Conservation (phyloP, 1,140 invertebrate species). For the Lutraria rhynchaena region DNA sequence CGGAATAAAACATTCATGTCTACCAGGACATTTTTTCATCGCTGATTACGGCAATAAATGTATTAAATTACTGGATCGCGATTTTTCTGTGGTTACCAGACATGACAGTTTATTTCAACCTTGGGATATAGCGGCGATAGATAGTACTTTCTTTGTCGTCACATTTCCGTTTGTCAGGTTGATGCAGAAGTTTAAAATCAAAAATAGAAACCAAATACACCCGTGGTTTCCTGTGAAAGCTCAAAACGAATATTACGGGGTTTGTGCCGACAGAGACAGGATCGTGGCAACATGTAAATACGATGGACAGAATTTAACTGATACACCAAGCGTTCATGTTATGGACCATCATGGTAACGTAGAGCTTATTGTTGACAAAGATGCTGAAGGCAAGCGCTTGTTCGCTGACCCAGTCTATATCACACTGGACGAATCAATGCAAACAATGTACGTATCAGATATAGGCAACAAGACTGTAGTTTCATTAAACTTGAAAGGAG, state of each 20-base stretch:
- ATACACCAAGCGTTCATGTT: conserved; percentile 13
- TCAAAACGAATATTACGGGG: conserved; percentile 42
- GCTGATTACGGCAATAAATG: conserved; percentile 22
- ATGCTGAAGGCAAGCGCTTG: not conserved
- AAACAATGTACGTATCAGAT: conserved; percentile 29
- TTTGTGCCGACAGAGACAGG: conserved; percentile 11
- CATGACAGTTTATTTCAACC: conserved; percentile 8
- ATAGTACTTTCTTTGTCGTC: conserved; percentile 10
- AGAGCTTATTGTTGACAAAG: not conserved
- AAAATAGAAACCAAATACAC: conserved; percentile 1
- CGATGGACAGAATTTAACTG: conserved; percentile 7
- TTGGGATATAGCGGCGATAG: conserved; percentile 17
- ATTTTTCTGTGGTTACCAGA: not conserved
- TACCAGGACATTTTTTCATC: conserved; percentile 2
- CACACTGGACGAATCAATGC: not conserved
- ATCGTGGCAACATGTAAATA: conserved; percentile 28
- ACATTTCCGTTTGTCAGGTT: conserved; percentile 41
- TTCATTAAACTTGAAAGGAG: not conserved
- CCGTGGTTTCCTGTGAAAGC: conserved; percentile 43
- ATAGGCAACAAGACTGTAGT: not conserved
- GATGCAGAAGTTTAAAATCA: conserved; percentile 38
- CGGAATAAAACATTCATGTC: not conserved
- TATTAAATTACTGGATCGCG: conserved; percentile 11
- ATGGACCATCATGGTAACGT: conserved; percentile 12
- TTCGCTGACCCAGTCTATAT: conserved; percentile 19